These are phyloP conservation scores for Ahaetulla prasina DNA, from an alignment of 2,113 vertebrate genomes.

Conservation along the genomic window DNA sequence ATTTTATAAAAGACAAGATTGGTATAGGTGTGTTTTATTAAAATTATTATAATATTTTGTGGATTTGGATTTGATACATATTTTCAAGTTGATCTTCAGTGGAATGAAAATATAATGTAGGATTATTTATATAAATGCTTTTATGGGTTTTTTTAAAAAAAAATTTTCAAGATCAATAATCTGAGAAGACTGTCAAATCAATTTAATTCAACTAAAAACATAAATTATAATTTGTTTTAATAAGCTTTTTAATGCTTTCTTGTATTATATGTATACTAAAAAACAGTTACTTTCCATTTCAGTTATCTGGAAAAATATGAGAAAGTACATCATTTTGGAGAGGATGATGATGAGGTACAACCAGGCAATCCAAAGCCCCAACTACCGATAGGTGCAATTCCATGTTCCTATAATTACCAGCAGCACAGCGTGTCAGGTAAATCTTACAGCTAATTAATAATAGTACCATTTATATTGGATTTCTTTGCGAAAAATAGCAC, in stretches of 20 bases:
- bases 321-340: constrained; percentile 99
- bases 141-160: neutral
- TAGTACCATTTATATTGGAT: neutral
- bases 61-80: neutral
- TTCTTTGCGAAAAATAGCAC: neutral
- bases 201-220: neutral
- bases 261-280: constrained; percentile 6
- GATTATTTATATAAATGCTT: neutral
- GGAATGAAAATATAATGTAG: neutral
- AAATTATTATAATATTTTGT: neutral
- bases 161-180: neutral
- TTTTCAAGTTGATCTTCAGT: neutral
- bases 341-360: constrained; percentile 96
- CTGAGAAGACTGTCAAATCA: neutral
- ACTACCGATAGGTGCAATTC: constrained; percentile 98
- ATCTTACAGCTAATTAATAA: constrained; percentile 13
- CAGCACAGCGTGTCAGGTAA: constrained; percentile 98
- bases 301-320: constrained; percentile 99
- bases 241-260: constrained; percentile 9
- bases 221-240: neutral
- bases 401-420: constrained; percentile 98
- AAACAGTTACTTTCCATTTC: constrained; percentile 53
- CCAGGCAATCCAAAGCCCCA: constrained; percentile 93
- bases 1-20: neutral
- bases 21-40: neutral